Percentiles rank a stretch among this genome's conserved stretches.
Conservation (phyloP, 2,888 invertebrate species). For the Brassicogethes aeneus region DNA sequence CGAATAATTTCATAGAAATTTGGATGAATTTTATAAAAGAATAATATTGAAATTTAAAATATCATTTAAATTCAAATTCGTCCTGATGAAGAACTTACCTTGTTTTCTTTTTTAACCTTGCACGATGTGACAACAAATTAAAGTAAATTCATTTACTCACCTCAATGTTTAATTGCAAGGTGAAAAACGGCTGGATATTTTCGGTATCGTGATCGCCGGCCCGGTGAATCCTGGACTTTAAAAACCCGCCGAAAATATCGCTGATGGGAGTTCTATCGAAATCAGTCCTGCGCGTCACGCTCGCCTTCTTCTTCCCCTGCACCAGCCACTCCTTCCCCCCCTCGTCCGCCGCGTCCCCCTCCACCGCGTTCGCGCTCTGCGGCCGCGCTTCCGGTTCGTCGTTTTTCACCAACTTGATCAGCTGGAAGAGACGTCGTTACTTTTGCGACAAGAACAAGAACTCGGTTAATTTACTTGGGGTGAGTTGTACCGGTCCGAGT, state of each 20-base stretch:
- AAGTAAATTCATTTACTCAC: too few species aligned
- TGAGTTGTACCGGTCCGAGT: too few species aligned
- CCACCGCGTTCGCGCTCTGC: constrained; percentile 16
- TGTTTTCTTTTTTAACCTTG: too few species aligned
- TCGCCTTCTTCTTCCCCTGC: constrained; percentile 82
- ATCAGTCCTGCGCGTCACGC: constrained; percentile 76
- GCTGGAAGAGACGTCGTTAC: constrained; percentile 31
- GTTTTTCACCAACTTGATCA: constrained; percentile 43
- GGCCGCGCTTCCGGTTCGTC: constrained; percentile 25
- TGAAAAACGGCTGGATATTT: constrained; percentile 92
- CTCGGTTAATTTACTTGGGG: too few species aligned
- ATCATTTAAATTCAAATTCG: too few species aligned
- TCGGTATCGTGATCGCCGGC: constrained; percentile 72
- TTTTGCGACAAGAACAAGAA: constrained; percentile 6
- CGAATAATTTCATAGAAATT: too few species aligned
- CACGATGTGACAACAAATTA: too few species aligned
- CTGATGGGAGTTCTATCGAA: constrained; percentile 81
- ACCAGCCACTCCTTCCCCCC: constrained; percentile 62
- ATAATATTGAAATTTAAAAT: too few species aligned
- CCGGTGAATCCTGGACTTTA: constrained; percentile 73
- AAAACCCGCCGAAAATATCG: constrained; percentile 87
- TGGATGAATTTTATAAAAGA: too few species aligned
- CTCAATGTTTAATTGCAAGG: constrained; percentile 89
- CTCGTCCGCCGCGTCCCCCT: constrained; percentile 14
- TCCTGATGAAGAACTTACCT: too few species aligned